Evolutionary conservation across 2,113 vertebrate genomes (phyloP).

Genomic region (Vicugna pacos): DNA sequence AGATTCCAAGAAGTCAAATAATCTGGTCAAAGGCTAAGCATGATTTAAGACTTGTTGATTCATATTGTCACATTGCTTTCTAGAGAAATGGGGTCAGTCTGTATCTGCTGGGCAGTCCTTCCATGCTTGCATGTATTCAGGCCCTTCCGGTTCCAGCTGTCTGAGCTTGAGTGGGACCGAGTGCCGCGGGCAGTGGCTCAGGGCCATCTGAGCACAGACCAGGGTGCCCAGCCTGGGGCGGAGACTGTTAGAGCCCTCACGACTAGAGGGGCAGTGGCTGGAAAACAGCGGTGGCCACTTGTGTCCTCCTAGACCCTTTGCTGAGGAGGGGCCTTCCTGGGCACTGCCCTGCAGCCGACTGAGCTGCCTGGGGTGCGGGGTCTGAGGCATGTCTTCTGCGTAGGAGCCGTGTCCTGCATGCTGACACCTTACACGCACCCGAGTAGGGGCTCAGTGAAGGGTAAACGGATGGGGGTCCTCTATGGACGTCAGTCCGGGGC

Average conservation of each 20-base stretch:
- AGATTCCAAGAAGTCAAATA: not conserved
- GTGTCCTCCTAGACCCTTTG: not conserved
- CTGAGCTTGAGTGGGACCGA: not conserved
- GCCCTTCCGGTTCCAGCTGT: not conserved
- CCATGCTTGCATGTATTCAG: not conserved
- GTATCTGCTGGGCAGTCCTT: not conserved
- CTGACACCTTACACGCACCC: not conserved
- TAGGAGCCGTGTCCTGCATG: not conserved
- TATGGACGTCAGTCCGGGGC: not conserved
- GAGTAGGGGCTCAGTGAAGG: not conserved
- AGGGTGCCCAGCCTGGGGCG: not conserved
- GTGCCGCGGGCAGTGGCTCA: not conserved
- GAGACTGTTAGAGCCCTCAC: not conserved
- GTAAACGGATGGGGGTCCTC: not conserved
- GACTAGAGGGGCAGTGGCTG: not conserved
- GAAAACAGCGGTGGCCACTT: not conserved
- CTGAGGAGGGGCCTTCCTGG: not conserved
- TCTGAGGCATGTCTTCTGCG: not conserved
- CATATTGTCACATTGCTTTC: not conserved
- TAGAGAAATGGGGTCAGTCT: not conserved
- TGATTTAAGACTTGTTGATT: not conserved
- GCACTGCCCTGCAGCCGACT: not conserved
- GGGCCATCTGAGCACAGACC: not conserved
- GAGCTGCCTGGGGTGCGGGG: not conserved
- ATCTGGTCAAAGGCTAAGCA: not conserved